These are phyloP conservation scores for Ariopsis seemanni DNA, from an alignment of 2,113 vertebrate species.

Conservation along the genomic window DNA sequence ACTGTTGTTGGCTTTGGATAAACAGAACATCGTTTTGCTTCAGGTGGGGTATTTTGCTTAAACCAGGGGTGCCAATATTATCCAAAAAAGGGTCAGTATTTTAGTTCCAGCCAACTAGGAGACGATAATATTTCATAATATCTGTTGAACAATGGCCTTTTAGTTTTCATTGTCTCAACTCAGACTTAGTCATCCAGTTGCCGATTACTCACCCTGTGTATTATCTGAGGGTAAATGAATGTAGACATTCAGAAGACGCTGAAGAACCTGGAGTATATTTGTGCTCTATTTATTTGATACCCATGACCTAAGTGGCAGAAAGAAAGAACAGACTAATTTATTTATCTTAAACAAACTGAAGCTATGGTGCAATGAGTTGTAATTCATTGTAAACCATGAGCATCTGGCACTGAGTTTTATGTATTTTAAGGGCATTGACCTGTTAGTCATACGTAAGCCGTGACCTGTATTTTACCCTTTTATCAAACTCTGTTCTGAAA, in stretches of 20 bases:
- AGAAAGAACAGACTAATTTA: background rate
- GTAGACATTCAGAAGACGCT: background rate
- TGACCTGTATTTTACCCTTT: slow-evolving; percentile 22
- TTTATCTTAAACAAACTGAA: background rate
- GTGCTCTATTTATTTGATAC: background rate
- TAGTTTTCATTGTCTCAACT: background rate
- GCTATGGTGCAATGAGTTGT: slow-evolving; percentile 16
- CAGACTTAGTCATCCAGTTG: background rate
- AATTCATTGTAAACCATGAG: slow-evolving; percentile 3
- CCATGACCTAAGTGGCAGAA: background rate
- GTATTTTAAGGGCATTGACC: background rate
- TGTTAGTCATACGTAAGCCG: slow-evolving; percentile 2
- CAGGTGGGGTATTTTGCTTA: background rate
- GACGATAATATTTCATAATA: background rate
- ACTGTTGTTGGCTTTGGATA: background rate
- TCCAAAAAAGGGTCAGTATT: background rate
- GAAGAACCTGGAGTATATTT: background rate
- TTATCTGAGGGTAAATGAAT: background rate
- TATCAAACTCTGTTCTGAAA: background rate
- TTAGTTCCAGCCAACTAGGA: background rate
- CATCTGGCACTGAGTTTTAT: background rate
- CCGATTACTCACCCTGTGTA: background rate
- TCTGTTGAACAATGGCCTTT: background rate
- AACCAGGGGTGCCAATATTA: background rate
- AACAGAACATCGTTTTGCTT: background rate